Base-by-base conservation (phyloP, 2,797 vertebrate genomes). In the Synanceia verrucosa region DNA sequence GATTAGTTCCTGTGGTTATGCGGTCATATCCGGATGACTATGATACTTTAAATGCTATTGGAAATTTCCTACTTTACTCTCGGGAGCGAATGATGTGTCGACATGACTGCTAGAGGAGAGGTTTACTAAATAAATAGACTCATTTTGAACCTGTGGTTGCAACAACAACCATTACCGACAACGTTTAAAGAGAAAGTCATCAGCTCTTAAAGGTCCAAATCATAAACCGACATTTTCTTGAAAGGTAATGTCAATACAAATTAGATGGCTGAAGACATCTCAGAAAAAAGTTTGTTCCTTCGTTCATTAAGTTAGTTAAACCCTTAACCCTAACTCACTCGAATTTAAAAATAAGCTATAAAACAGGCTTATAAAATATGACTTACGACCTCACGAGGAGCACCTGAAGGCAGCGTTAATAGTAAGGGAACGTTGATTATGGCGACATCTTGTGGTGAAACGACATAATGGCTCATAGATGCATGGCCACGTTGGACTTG, bases 21-120 rank as follows among this genome's bases (percentile, higher is more conserved):
- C 5, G 18, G 73, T 89, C 86, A 91, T 53, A 72, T 89, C 90
- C 89, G 90, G 86, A 2, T 0, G n/a, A n/a, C n/a, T n/a, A n/a
- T 28, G 21, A 14, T 3, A 4, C 10, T 68, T 85, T 34, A 33
- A 0, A 0, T 3, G 3, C 33, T 50, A 5, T 64, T 2, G 75
- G 81, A 78, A 62, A 66, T 41, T 10, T 26, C 0, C 14, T 0
- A 0, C 9, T 14, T 2, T 4, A n/a, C 1, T 29, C 3, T 21
- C 5, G 8, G 18, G 11, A 46, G 23, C n/a, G 2, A 12, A 4
- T 0, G 4, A 10, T 18, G 8, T 39, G 6, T 21, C 0, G 29
- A 41, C 10, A 21, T 14, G 9, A 16, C 7, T 5, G 2, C 13
- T 2, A 21, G 11, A 23, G 18, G 13, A 39, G 23, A 34, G 1